Evolutionary conservation across 2,888 invertebrate species (phyloP), one percentile per base, ranked within the genome.

Genomic region (Stomorhina lunata): DNA sequence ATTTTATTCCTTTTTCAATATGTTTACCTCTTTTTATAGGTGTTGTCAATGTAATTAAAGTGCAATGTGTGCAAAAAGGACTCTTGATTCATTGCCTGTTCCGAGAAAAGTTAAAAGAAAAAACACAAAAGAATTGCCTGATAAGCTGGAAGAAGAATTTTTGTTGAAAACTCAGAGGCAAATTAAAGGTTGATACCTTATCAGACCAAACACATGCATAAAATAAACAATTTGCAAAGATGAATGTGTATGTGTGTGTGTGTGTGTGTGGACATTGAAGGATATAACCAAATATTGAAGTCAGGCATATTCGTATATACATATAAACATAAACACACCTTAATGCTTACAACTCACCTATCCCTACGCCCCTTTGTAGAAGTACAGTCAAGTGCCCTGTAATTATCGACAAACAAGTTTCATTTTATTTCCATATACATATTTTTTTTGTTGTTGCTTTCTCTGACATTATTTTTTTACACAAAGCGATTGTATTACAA

Each of bases 391-490:
- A 76, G 71, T 66, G 80, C 84, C 83, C 84, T 86, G 83, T 86
- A 85, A 86, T 86, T 86, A 85, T 84, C 84, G 83, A 80, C 84
- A 86, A 85, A 85, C 86, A 86, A 82, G 84, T 81, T 82, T 78
- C 75, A 48, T 59, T 69, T 65, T 75, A 65, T 82, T 78, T 77
- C 29, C 17, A 63, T 32, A 34, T 34, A 45, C 27, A 45, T 17
- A 29, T 73, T 79, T 81, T 75, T 83, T 75, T 69, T n/a, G n/a
- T n/a, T n/a, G n/a, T n/a, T n/a, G n/a, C n/a, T n/a, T n/a, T n/a
- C n/a, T 12, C 22, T 43, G 61, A 53, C 53, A 61, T 61, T 57
- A 48, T 50, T 25, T 53, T 57, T 53, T 82, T 68, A 22, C 29
- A 63, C 55, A 81, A 83, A 73, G 83, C 79, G 84, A 85, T 86